These are phyloP conservation scores for Thalassophryne amazonica DNA, from an alignment of 2,797 vertebrate species.

Conservation along the genomic window DNA sequence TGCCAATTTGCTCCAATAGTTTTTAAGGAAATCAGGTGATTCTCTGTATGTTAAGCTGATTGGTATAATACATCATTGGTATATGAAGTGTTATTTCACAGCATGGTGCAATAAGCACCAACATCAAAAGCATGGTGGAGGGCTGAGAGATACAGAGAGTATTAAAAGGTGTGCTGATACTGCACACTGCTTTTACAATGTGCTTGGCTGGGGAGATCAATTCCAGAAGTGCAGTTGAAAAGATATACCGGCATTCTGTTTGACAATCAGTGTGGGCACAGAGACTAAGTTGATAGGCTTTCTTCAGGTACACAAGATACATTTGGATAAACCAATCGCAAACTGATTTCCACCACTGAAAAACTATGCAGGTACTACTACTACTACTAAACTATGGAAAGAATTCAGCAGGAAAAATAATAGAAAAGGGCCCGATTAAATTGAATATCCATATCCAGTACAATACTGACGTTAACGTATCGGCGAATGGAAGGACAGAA, in stretches of 20 bases:
- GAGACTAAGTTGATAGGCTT: not conserved
- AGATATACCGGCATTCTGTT: slow-evolving; percentile 6
- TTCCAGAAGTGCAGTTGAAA: slow-evolving; percentile 1
- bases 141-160: not conserved
- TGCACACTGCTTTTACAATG: slow-evolving; percentile 27
- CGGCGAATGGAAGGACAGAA: no score
- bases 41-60: slow-evolving; percentile 41
- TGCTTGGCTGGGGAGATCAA: slow-evolving; percentile 13
- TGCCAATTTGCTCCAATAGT: slow-evolving; percentile 36
- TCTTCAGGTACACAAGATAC: not conserved
- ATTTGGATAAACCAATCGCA: not conserved
- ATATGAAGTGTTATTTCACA: slow-evolving; percentile 28
- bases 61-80: slow-evolving; percentile 41
- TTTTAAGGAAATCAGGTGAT: slow-evolving; percentile 46
- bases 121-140: not conserved
- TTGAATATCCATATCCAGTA: no score
- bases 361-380: not conserved
- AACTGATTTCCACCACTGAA: not conserved
- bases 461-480: no score
- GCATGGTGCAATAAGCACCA: slow-evolving; percentile 9
- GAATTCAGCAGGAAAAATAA: no score
- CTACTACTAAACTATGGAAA: no score
- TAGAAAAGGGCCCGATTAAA: no score
- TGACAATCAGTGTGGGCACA: not conserved
- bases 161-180: slow-evolving; percentile 30